A percentile compares a stretch with the other conserved stretches of the same genome.
These are phyloP conservation scores for Pseudonaja textilis DNA, from an alignment of 2,113 vertebrate species.

Conservation along the genomic window DNA sequence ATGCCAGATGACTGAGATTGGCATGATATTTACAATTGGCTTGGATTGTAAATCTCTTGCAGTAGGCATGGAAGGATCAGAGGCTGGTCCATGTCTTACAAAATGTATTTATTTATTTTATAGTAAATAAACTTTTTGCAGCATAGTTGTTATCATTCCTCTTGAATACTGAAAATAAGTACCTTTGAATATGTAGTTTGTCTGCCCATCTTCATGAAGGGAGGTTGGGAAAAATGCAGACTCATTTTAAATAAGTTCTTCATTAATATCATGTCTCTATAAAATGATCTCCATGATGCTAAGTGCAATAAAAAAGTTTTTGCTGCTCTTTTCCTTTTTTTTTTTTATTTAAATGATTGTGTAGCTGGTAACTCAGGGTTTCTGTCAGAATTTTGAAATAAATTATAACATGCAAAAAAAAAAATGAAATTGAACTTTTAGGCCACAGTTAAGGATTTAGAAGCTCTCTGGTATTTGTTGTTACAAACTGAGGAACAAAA, in stretches of 20 bases:
- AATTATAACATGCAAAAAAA: constrained; percentile 47
- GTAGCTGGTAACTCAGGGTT: constrained; percentile 77
- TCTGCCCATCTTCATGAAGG: neutral
- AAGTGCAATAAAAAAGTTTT: constrained; percentile 3
- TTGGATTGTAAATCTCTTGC: neutral
- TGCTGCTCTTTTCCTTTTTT: neutral
- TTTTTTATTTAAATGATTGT: constrained; percentile 51
- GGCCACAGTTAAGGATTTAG: neutral
- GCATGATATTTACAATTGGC: neutral
- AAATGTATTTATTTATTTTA: neutral
- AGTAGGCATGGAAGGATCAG: neutral
- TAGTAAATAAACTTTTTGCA: neutral
- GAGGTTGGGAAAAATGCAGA: neutral
- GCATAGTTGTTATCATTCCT: neutral
- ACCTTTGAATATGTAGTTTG: neutral
- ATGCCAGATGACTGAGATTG: neutral
- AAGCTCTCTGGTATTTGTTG: neutral
- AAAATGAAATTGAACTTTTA: neutral
- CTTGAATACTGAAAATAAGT: neutral
- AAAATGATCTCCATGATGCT: constrained; percentile 27
- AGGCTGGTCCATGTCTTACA: neutral
- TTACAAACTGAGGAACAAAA: neutral
- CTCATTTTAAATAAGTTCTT: neutral
- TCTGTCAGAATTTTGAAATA: constrained; percentile 70
- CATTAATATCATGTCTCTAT: neutral